Percentiles rank a stretch among this genome's conserved stretches.
Evolutionary conservation across 1,140 invertebrate species (phyloP).

Genomic region (Drosophila navojoa): DNA sequence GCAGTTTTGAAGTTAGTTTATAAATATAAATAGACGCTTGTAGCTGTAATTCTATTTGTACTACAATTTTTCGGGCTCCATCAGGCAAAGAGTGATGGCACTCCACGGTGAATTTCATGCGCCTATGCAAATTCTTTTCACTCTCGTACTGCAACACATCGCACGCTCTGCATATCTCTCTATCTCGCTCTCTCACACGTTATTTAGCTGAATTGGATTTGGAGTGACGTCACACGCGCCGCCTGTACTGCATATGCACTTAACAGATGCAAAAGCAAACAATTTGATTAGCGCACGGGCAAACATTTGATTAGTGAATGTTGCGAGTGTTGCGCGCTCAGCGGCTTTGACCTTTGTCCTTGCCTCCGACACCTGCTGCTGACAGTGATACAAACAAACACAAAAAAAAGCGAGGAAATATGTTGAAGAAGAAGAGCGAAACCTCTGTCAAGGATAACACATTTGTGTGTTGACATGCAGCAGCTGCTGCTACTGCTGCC

Average conservation of each 20-base stretch:
- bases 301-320: constrained; percentile 52
- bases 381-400: neutral
- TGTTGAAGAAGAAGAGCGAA: neutral
- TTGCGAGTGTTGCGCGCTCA: constrained; percentile 38
- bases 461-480: constrained; percentile 7
- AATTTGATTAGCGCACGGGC: constrained; percentile 34
- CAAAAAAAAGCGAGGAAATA: neutral
- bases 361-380: constrained; percentile 57
- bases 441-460: constrained; percentile 10
- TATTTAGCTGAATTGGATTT: constrained; percentile 11
- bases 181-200: neutral
- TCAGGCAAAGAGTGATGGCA: neutral
- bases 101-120: neutral
- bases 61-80: neutral
- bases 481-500: constrained; percentile 31
- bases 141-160: no score
- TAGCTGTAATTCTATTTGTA: neutral
- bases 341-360: constrained; percentile 39
- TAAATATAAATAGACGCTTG: neutral
- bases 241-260: neutral
- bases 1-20: no score
- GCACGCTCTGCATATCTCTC: neutral
- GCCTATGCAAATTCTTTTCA: constrained; percentile 1
- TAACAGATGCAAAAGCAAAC: constrained; percentile 21
- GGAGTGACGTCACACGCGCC: constrained; percentile 6